phyloP scores from a whole-genome alignment of 2,888 invertebrate species.

The Minunthozetes semirufus region DNA sequence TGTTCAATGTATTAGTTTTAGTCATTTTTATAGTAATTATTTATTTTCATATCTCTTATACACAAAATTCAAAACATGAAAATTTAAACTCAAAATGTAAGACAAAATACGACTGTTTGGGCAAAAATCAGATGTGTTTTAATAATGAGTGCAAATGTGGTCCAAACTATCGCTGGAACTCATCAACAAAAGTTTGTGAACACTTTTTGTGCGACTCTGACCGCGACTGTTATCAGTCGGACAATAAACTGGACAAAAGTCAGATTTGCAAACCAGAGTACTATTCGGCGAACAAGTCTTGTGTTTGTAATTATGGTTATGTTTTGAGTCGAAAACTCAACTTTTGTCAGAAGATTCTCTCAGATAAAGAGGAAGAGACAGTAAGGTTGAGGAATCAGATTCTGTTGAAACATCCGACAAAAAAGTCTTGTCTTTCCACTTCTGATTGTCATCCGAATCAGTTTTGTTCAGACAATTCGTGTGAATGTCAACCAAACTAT shows the following conservation, averaged over 20 bases:
- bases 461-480: neutral
- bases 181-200: neutral
- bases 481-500: neutral
- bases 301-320: neutral
- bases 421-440: neutral
- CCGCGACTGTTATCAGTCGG: neutral
- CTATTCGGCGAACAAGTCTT: neutral
- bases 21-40: no score
- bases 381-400: neutral
- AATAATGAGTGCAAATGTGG: constrained; percentile 3
- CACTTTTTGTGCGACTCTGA: neutral
- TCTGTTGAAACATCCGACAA: neutral
- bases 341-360: neutral
- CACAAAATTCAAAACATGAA: no score
- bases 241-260: neutral
- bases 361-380: neutral
- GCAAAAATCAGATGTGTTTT: neutral
- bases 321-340: neutral
- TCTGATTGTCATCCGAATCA: neutral
- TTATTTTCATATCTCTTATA: no score
- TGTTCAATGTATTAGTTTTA: no score
- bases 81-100: no score
- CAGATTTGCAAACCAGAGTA: neutral
- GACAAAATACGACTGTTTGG: no score
- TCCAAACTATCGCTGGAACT: neutral